These are phyloP conservation scores for Aphidius colemani DNA, from an alignment of 2,888 invertebrate genomes.

Conservation along the genomic window DNA sequence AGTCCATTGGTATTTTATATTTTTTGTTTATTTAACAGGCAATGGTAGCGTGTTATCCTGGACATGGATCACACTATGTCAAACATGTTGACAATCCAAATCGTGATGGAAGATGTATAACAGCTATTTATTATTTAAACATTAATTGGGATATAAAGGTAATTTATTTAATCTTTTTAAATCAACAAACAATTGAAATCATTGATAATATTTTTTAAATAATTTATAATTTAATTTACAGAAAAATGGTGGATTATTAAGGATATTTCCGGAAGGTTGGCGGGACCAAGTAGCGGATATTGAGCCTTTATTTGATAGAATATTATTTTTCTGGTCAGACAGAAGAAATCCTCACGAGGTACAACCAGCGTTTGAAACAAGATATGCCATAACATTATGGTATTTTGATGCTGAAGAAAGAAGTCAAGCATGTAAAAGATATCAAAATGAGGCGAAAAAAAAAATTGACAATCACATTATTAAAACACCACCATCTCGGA, in stretches of 20 bases:
- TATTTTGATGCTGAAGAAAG: slow-evolving; percentile 87
- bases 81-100: slow-evolving; percentile 98
- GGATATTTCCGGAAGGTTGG: slow-evolving; percentile 90
- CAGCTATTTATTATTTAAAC: slow-evolving; percentile 97
- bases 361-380: slow-evolving; percentile 84
- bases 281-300: slow-evolving; percentile 85
- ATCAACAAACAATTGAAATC: background rate
- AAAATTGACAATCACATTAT: too few relatives aligned
- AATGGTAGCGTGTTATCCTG: slow-evolving; percentile 98
- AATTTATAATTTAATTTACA: slow-evolving; percentile 38
- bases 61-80: slow-evolving; percentile 90
- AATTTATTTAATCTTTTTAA: slow-evolving; percentile 38
- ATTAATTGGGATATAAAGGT: slow-evolving; percentile 87
- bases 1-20: too few relatives aligned
- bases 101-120: slow-evolving; percentile 94
- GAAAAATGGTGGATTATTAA: slow-evolving; percentile 79
- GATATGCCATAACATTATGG: slow-evolving; percentile 92
- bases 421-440: slow-evolving; percentile 71
- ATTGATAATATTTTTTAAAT: background rate
- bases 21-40: slow-evolving; percentile 70
- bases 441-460: slow-evolving; percentile 60
- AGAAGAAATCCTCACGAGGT: slow-evolving; percentile 96
- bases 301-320: slow-evolving; percentile 89
- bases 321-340: slow-evolving; percentile 98
- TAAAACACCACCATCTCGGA: too few relatives aligned